phyloP scores from a whole-genome alignment of 2,797 vertebrate species.

The Uromys caudimaculatus region DNA sequence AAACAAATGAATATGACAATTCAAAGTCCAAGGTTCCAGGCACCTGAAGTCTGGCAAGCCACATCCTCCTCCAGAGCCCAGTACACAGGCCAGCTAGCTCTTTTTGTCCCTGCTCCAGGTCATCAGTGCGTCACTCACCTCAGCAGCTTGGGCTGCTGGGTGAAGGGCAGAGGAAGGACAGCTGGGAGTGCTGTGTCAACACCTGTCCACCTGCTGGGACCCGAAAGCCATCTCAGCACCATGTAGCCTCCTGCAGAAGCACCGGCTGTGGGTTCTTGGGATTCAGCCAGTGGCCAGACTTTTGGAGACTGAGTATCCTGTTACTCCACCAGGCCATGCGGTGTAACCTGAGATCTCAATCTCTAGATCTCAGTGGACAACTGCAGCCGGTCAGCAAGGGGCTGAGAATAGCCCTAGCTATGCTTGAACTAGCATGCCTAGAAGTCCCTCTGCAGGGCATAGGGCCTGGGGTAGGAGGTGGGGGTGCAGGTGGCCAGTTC shows the following conservation, averaged over 20 bases:
- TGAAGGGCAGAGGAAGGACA: constrained; percentile 76
- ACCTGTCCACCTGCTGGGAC: constrained; percentile 76
- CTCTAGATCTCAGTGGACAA: constrained; percentile 44
- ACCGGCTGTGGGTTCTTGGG: neutral
- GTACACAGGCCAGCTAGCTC: neutral
- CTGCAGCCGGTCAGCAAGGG: neutral
- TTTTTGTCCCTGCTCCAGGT: neutral
- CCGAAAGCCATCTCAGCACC: constrained; percentile 63
- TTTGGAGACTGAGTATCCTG: neutral
- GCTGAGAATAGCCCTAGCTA: constrained; percentile 66
- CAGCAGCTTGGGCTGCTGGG: constrained; percentile 21
- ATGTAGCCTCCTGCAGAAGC: constrained; percentile 35
- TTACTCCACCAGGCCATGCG: constrained; percentile 18
- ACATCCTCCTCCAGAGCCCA: neutral
- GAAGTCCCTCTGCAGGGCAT: neutral
- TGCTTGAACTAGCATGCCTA: neutral
- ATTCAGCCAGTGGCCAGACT: neutral
- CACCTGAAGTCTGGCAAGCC: neutral
- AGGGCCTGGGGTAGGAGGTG: neutral
- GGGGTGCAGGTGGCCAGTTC: neutral
- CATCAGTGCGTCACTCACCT: neutral
- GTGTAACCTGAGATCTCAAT: constrained; percentile 67
- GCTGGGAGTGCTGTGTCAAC: constrained; percentile 78
- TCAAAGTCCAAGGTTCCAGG: neutral
- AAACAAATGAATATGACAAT: neutral